Percentiles rank a stretch among this genome's conserved stretches.
Evolutionary conservation across 2,113 vertebrate species (phyloP).

Genomic region (Scomber japonicus): DNA sequence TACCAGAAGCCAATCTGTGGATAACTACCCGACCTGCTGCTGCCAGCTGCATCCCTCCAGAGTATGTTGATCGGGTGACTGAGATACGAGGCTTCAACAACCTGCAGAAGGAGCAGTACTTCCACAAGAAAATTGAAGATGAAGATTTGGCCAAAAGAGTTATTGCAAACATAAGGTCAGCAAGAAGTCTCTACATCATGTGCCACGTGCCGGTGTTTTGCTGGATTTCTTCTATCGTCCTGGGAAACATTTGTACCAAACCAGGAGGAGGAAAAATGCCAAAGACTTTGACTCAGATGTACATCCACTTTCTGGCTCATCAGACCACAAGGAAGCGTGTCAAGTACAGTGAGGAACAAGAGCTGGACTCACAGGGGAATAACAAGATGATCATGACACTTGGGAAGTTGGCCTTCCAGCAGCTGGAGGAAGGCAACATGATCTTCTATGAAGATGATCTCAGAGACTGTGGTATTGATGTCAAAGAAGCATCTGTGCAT

Average conservation of each 20-base stretch:
- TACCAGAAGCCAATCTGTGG: slow-evolving; percentile 42
- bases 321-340: background rate
- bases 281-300: slow-evolving; percentile 58
- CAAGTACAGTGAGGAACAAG: slow-evolving; percentile 5
- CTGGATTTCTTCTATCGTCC: slow-evolving; percentile 49
- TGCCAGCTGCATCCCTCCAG: slow-evolving; percentile 16
- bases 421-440: slow-evolving; percentile 37
- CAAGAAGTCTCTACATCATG: slow-evolving; percentile 55
- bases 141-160: slow-evolving; percentile 39
- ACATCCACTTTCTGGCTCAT: slow-evolving; percentile 39
- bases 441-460: slow-evolving; percentile 42
- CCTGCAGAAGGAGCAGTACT: slow-evolving; percentile 41
- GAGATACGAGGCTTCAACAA: slow-evolving; percentile 51
- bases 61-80: slow-evolving; percentile 16
- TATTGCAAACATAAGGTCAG: slow-evolving; percentile 23
- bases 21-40: slow-evolving; percentile 49
- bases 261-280: slow-evolving; percentile 30
- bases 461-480: slow-evolving; percentile 16
- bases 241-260: slow-evolving; percentile 11
- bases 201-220: slow-evolving; percentile 49
- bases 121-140: slow-evolving; percentile 32
- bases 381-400: slow-evolving; percentile 10
- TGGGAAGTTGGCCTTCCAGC: slow-evolving; percentile 39
- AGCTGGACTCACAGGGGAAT: background rate
- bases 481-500: slow-evolving; percentile 20